These are phyloP conservation scores for Apocheima hispidaria DNA, from an alignment of 2,888 invertebrate species.

Conservation along the genomic window DNA sequence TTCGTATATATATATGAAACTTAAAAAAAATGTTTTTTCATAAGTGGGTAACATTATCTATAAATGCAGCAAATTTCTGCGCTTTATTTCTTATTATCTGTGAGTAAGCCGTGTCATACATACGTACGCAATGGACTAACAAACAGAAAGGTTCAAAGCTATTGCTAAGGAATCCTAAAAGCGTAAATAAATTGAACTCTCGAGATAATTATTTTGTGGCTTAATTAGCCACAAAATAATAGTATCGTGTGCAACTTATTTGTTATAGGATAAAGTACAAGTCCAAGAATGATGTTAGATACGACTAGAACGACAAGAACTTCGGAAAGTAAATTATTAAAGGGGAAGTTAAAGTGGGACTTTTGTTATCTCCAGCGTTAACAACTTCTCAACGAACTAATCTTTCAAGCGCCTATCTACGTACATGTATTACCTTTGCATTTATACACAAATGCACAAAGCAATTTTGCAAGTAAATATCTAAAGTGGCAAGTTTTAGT, in stretches of 20 bases:
- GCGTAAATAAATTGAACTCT: too few relatives aligned
- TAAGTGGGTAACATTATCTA: too few relatives aligned
- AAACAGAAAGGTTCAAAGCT: too few relatives aligned
- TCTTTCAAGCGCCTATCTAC: conserved; percentile 36
- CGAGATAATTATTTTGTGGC: neutral
- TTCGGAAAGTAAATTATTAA: conserved; percentile 75
- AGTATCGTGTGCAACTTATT: conserved; percentile 49
- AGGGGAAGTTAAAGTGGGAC: conserved; percentile 53
- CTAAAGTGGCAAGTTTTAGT: too few relatives aligned
- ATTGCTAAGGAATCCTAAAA: too few relatives aligned
- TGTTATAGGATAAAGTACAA: conserved; percentile 67
- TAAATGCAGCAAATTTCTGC: too few relatives aligned
- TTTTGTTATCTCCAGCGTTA: conserved; percentile 38
- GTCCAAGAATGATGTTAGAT: conserved; percentile 67
- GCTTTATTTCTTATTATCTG: too few relatives aligned
- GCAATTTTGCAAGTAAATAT: too few relatives aligned
- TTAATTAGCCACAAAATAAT: conserved; percentile 52
- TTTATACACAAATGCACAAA: neutral
- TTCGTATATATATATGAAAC: too few relatives aligned
- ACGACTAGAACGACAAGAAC: conserved; percentile 68
- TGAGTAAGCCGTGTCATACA: too few relatives aligned
- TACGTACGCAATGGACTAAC: too few relatives aligned
- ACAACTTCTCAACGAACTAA: conserved; percentile 40
- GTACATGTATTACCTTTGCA: conserved; percentile 1
- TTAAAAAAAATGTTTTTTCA: too few relatives aligned